A percentile compares a stretch with the other conserved stretches of the same genome.
phyloP scores from a whole-genome alignment of 2,888 invertebrate species.

The Dastarcus helophoroides region DNA sequence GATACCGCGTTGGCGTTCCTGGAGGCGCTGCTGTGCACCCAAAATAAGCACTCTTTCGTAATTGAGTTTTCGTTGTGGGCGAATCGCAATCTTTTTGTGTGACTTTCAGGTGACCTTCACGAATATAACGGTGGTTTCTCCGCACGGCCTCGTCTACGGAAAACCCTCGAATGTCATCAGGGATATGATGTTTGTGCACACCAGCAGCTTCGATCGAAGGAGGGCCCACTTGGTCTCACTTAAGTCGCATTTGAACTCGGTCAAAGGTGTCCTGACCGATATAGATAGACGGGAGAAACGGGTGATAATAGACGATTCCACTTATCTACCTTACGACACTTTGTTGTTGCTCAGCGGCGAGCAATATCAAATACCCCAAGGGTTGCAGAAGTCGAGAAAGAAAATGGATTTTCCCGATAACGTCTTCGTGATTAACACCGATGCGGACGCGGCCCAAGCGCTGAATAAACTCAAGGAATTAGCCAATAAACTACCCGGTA shows the following conservation, averaged over 20 bases:
- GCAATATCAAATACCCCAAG: slow-evolving; percentile 42
- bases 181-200: slow-evolving; percentile 42
- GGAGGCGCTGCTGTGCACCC: slow-evolving; percentile 47
- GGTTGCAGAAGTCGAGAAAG: slow-evolving; percentile 19
- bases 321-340: slow-evolving; percentile 41
- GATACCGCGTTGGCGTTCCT: slow-evolving; percentile 51
- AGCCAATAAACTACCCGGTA: too few relatives aligned
- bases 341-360: slow-evolving; percentile 46
- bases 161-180: slow-evolving; percentile 29
- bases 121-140: slow-evolving; percentile 58
- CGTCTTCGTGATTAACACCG: slow-evolving; percentile 49
- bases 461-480: slow-evolving; percentile 28
- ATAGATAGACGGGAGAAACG: slow-evolving; percentile 49
- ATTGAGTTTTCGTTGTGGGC: too few relatives aligned
- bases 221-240: slow-evolving; percentile 47
- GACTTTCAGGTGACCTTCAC: slow-evolving; percentile 48
- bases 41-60: too few relatives aligned
- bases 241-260: slow-evolving; percentile 52
- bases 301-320: slow-evolving; percentile 40
- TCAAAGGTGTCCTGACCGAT: slow-evolving; percentile 47
- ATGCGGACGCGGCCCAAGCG: slow-evolving; percentile 42
- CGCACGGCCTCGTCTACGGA: slow-evolving; percentile 44
- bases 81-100: neutral
- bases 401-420: slow-evolving; percentile 42
- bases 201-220: slow-evolving; percentile 42